Evolutionary conservation across 2,888 invertebrate genomes (phyloP), one percentile per base, ranked within the genome.

Genomic region (Nemotelus pantherinus): DNA sequence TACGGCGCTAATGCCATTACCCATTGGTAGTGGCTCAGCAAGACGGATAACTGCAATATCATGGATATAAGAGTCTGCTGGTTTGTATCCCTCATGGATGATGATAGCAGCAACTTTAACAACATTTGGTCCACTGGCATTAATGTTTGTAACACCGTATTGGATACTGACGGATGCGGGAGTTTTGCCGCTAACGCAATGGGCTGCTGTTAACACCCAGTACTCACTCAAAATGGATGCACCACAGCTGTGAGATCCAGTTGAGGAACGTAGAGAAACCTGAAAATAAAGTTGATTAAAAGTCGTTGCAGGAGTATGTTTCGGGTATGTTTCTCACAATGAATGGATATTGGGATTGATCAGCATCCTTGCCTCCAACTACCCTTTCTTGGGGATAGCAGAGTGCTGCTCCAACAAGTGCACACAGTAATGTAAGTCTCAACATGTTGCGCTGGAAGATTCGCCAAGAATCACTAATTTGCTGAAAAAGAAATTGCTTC

Each of bases 31-130:
- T 0, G 84, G 81, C 0, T 76, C 80, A 1, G 71, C 77, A 77
- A 86, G 81, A 83, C 86, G 82, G 43, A 89, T 74, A 45, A 89
- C 77, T 25, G 87, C 85, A 25, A 88, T 86, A 55, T 89, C 89
- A 77, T 87, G 87, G 77, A 86, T 86, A 67, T 84, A 84, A 6
- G 80, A 25, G 25, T 25, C 77, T 3, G 0, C 2, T 0, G 81
- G 81, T 77, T 82, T 80, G 81, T 86, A 88, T 0, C 67, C 25
- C 5, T 85, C 83, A 60, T 88, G 89, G 45, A 81, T 80, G n/a
- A 87, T 83, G 39, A 86, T 81, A 2, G 81, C 80, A 50, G 82
- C 81, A 3, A 87, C 81, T 0, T 77, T 45, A 3, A 82, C 82
- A 6, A 85, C 81, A 80, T 85, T 85, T 9, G 80, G 79, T 9